Evolutionary conservation across 1,140 invertebrate genomes (phyloP), one percentile per base, ranked within the genome.

Genomic region (Pseudomyrmex pallidus): DNA sequence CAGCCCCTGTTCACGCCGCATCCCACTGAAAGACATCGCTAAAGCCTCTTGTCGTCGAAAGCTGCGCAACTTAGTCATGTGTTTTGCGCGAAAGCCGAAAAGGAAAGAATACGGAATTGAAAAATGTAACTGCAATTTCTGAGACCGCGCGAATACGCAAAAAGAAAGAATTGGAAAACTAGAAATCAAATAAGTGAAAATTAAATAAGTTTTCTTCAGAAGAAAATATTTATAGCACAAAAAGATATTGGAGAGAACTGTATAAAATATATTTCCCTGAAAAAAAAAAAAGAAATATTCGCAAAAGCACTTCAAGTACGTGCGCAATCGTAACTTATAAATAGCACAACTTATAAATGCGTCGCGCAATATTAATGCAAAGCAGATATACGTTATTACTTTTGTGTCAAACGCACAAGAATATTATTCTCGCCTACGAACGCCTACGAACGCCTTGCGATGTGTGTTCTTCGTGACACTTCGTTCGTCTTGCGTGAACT

Each of bases 1-100:
- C 63, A 22, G 63, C 35, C 44, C 57, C 12, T 8, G 74, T 64
- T 66, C 22, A 48, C 56, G 56, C 56, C 25, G 61, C 22, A 54
- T 66, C 25, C 54, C 44, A 12, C 44, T 80, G 66, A 70, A 72
- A 80, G 66, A 59, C 76, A 80, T 72, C 22, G 22, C 52, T 72
- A 80, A 80, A 70, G 76, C 54, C 44, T 70, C 35, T 78, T 68
- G 63, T 78, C 50, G 50, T 78, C 64, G 52, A 70, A 77, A 77
- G 64, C 64, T 8, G 13, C 3, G 35, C 17, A 68, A 80, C 56
- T 72, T 59, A 72, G 57, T 59, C 76, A 48, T n/a, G 35, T 72
- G n/a, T 59, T 59, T 44, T 50, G 17, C 22, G 44, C 22, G 2
- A 70, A 7, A 8, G n/a, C 17, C 20, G 56, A 35, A 70, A 7